These are phyloP conservation scores for Hymenopus coronatus DNA, from an alignment of 2,888 invertebrate genomes.

Conservation along the genomic window DNA sequence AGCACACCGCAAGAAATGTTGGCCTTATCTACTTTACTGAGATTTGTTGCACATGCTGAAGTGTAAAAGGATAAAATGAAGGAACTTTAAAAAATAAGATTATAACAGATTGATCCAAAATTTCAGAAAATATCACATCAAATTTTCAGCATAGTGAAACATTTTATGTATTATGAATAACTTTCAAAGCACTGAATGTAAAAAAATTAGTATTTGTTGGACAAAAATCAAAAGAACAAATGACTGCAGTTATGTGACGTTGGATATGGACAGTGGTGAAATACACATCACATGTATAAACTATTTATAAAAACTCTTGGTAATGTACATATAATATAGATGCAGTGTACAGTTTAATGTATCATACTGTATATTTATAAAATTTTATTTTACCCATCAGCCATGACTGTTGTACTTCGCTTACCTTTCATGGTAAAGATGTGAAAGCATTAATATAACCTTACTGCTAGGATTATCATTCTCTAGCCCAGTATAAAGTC, in stretches of 20 bases:
- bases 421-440: not conserved
- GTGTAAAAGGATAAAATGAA: not conserved
- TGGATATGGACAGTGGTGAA: not conserved
- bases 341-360: constrained; percentile 6
- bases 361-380: constrained; percentile 2
- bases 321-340: not conserved
- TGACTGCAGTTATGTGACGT: not conserved
- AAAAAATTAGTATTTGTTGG: not conserved
- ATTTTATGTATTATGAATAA: not conserved
- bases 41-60: not conserved
- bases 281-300: not conserved
- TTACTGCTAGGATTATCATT: not conserved
- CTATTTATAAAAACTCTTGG: not conserved
- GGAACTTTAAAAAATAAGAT: not conserved
- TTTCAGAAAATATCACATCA: not conserved
- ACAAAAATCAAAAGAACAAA: not conserved
- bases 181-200: not conserved
- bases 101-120: not conserved
- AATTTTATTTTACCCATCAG: constrained; percentile 3
- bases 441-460: not conserved
- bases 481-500: not conserved
- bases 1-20: not conserved
- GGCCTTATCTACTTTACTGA: constrained; percentile 1
- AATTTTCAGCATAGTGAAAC: not conserved
- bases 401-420: not conserved